Base-by-base conservation (phyloP, 2,113 vertebrate genomes). In the Pterocles gutturalis region DNA sequence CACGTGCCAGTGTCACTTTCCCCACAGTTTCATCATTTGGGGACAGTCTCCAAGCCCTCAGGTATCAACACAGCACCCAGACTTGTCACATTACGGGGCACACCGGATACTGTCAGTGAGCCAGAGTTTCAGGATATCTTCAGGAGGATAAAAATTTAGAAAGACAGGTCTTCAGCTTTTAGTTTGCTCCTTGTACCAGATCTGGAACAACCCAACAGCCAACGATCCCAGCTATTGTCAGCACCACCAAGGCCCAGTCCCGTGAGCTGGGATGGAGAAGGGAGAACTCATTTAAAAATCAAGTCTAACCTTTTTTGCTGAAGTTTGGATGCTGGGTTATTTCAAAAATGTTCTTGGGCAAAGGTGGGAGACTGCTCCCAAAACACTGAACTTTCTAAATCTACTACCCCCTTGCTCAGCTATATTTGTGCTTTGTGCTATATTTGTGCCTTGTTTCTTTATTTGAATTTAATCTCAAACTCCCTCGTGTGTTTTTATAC, bases 91-190 rank as follows among this genome's bases (percentile, higher is more conserved):
- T 5, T 0, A 34, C 31, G 38, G 48, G 76, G 53, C 48, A 13
- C 29, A 1, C 1, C 1, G 46, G 41, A 18, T 5, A 2, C 45
- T 16, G 62, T 1, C 71, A 43, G 38, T 0, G 3, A 83, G 34
- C 49, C 17, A 13, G 20, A 34, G 15, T 17, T 2, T 46, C 67
- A 38, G 29, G 25, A 2, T 1, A 7, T 10, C 62, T 51, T 51
- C 11, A 77, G 81, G 26, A 66, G 34, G n/a, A 60, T 24, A 10
- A 58, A 62, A 33, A 34, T 19, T 14, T 13, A 87, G 9, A 65
- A 28, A 25, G 34, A 70, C 10, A 20, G 11, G 17, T 58, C n/a
- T 33, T 31, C 34, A 75, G 8, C 61, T 66, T 11, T 14, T 46
- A 14, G 10, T 53, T 53, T 41, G 61, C 38, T 53, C 4, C 10